A percentile compares a stretch with the other conserved stretches of the same genome.
Conservation (phyloP, 2,888 invertebrate species). For the Hirudinaria manillensis region DNA sequence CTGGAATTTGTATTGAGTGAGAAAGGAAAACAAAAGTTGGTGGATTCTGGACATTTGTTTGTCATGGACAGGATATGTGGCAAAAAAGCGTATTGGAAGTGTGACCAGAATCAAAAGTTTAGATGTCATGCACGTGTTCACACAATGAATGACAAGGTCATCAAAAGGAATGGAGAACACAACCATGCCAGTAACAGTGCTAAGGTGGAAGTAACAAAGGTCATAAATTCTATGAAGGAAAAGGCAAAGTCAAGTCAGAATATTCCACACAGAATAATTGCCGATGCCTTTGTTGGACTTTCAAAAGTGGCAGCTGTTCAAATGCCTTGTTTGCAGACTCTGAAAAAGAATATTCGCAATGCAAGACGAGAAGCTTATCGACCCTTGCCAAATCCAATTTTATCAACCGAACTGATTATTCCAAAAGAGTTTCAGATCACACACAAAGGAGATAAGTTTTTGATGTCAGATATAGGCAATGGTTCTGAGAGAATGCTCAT, state of each 20-base stretch:
- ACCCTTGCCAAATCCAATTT: not conserved
- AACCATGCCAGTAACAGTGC: constrained; percentile 20
- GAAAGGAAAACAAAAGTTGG: not conserved
- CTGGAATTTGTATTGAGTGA: constrained; percentile 7
- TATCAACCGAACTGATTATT: not conserved
- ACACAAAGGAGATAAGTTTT: constrained; percentile 13
- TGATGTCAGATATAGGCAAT: constrained; percentile 11
- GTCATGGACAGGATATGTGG: not conserved
- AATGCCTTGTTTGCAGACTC: not conserved
- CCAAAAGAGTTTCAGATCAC: not conserved
- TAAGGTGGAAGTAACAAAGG: not conserved
- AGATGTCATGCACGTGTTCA: constrained; percentile 12
- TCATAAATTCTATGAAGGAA: not conserved
- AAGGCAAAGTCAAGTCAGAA: not conserved
- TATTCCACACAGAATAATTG: not conserved
- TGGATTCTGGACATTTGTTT: constrained; percentile 4
- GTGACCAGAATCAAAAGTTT: not conserved
- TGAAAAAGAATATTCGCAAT: constrained; percentile 17
- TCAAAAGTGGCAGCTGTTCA: constrained; percentile 3
- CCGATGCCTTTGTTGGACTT: constrained; percentile 5
- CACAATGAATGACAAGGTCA: constrained; percentile 6
- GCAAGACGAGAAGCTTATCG: constrained; percentile 11
- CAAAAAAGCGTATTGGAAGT: constrained; percentile 1
- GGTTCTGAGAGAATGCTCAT: constrained; percentile 13
- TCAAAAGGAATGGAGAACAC: constrained; percentile 4